phyloP scores from a whole-genome alignment of 1,140 invertebrate genomes.

The Neelides sp. region DNA sequence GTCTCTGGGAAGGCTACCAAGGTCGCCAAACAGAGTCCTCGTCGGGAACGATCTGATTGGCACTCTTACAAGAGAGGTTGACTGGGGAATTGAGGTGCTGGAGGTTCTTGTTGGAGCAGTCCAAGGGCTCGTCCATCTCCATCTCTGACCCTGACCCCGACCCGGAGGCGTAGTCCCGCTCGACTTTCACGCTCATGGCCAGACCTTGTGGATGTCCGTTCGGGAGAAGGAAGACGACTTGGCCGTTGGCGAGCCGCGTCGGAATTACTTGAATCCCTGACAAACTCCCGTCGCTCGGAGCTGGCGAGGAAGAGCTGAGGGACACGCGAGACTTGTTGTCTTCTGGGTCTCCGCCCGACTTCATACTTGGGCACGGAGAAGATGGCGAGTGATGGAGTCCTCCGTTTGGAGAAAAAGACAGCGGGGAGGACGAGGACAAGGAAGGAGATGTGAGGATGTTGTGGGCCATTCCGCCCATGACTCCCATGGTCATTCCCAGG shows the following conservation, averaged over 20 bases:
- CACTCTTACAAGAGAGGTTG: background rate
- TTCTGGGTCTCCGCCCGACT: background rate
- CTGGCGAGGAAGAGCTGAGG: constrained; percentile 22
- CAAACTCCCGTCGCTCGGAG: constrained; percentile 26
- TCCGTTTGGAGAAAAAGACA: background rate
- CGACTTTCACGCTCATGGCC: background rate
- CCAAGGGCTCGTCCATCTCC: constrained; percentile 1
- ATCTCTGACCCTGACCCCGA: background rate
- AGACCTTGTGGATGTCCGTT: constrained; percentile 41
- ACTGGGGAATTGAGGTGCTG: background rate
- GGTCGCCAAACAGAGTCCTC: constrained; percentile 6
- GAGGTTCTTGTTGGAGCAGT: background rate
- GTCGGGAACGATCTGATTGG: background rate
- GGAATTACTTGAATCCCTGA: constrained; percentile 41
- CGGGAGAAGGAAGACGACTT: constrained; percentile 44
- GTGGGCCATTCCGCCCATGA: too few species aligned
- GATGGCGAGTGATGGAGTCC: constrained; percentile 25
- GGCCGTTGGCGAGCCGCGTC: constrained; percentile 42
- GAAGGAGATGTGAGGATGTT: too few species aligned
- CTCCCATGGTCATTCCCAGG: too few species aligned
- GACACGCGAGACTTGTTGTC: constrained; percentile 18
- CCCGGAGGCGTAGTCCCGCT: background rate
- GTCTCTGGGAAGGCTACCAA: too few species aligned
- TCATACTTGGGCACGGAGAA: constrained; percentile 24
- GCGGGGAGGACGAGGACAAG: constrained; percentile 54